Evolutionary conservation across 2,113 vertebrate genomes (phyloP).

Genomic region (Cryptomyrus ogoouensis): DNA sequence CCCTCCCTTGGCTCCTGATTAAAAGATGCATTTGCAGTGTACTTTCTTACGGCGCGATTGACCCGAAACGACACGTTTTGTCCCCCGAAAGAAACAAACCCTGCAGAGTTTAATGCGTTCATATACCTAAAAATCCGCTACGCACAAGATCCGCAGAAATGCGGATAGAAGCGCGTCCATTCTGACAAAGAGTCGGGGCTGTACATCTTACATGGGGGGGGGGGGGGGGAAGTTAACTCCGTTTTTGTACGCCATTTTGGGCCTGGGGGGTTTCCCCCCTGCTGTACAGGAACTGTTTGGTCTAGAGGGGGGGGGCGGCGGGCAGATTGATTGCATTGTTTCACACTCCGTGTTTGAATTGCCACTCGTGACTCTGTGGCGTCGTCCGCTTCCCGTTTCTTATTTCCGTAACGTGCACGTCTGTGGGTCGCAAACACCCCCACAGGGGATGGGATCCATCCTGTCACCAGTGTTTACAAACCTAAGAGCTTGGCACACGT

Average conservation of each 20-base stretch:
- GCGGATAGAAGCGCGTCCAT: not conserved
- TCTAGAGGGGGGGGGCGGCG: not conserved
- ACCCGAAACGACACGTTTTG: not conserved
- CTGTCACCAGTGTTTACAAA: not conserved
- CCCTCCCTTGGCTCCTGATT: not conserved
- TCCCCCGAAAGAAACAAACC: not conserved
- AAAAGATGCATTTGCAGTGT: not conserved
- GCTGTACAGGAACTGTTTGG: too few relatives aligned
- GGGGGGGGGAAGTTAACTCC: too few relatives aligned
- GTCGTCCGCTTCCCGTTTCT: not conserved
- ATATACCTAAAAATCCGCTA: not conserved
- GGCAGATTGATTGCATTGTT: not conserved
- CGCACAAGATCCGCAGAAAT: not conserved
- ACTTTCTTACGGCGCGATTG: not conserved
- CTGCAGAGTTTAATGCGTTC: not conserved
- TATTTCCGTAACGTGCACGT: not conserved
- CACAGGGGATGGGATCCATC: not conserved
- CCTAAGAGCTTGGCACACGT: slow-evolving; percentile 21
- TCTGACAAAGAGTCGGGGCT: not conserved
- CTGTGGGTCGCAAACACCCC: not conserved
- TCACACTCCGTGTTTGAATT: not conserved
- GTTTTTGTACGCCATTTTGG: too few relatives aligned
- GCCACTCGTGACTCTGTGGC: not conserved
- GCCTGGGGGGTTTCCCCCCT: too few relatives aligned
- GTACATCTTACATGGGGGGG: not conserved